Base-by-base conservation (phyloP, 2,888 invertebrate genomes). In the Eupithecia abbreviata region DNA sequence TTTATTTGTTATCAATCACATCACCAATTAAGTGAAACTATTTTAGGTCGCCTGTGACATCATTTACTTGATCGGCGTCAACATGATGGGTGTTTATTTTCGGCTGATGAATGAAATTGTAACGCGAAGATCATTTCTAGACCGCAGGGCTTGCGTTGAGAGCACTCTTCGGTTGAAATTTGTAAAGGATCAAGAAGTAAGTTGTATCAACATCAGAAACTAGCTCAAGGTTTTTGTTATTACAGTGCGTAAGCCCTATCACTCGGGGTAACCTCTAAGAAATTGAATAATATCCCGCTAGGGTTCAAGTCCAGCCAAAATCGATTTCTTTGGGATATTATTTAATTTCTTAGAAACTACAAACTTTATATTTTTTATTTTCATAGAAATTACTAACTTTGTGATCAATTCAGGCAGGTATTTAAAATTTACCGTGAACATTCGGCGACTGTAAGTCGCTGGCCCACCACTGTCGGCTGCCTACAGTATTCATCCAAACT, bases 71-170 rank as follows among this genome's bases (percentile, higher is more conserved):
- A 84, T 96, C 18, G 97, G 97, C 81, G 96, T 98, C 10, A 98
- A 98, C 88, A 94, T 97, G 15, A 95, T 98, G 90, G 98, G 99
- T 3, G 93, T 98, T n/a, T 98, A 98, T 93, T 98, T 98, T 90
- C 96, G 98, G 74, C 96, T 98, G 83, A 97, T 98, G 96, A 98
- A 97, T 81, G 98, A 99, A 92, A 97, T 98, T 69, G 97, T 98
- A 30, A 97, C 98, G 80, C 95, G 98, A 79, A 95, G 98, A 79
- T 98, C 98, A 1, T 99, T 99, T 89, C 94, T 98, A 76, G 98
- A 98, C 88, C 96, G 98, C 58, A 94, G 98, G 79, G 97, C 97
- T 62, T 98, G 97, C 86, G 97, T 98, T 30, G 98, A 98, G 90
- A 97, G 98, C 73, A 98, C 98, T 71, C 94, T 98, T 69, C 96